phyloP scores from a whole-genome alignment of 2,888 invertebrate genomes.

The Autographa pulchrina region DNA sequence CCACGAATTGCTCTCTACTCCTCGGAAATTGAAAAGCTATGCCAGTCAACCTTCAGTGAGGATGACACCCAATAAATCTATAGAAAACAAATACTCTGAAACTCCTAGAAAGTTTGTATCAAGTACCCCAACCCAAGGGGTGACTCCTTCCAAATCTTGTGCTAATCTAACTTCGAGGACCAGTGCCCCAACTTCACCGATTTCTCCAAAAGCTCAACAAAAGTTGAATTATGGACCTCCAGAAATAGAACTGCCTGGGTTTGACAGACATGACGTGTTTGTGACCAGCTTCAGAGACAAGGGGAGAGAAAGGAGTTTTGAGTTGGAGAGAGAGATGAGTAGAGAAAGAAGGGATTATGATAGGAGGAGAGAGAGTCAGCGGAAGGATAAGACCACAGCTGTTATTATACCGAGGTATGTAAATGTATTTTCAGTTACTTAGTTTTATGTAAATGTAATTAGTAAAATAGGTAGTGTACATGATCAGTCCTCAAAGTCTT shows the following conservation, averaged over 20 bases:
- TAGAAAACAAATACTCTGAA: conserved; percentile 45
- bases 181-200: conserved; percentile 75
- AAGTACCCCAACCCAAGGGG: conserved; percentile 81
- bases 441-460: too few relatives aligned
- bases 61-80: conserved; percentile 78
- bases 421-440: too few relatives aligned
- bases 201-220: conserved; percentile 89
- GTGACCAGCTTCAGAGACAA: conserved; percentile 82
- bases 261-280: conserved; percentile 81
- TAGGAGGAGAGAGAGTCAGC: conserved; percentile 63
- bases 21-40: conserved; percentile 89
- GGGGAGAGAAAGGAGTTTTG: conserved; percentile 71
- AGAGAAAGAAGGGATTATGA: conserved; percentile 80
- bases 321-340: conserved; percentile 73
- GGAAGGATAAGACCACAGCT: conserved; percentile 83
- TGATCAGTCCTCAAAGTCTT: too few relatives aligned
- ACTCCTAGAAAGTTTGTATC: conserved; percentile 70
- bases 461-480: too few relatives aligned
- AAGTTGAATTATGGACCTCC: conserved; percentile 87
- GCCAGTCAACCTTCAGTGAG: conserved; percentile 87
- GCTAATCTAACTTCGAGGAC: conserved; percentile 78
- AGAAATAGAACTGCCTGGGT: conserved; percentile 58
- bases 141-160: conserved; percentile 86
- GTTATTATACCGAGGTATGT: conserved; percentile 86
- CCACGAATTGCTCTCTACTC: conserved; percentile 93